Evolutionary conservation across 2,888 invertebrate species (phyloP), one percentile per base, ranked within the genome.

Genomic region (Drosophila birchii): DNA sequence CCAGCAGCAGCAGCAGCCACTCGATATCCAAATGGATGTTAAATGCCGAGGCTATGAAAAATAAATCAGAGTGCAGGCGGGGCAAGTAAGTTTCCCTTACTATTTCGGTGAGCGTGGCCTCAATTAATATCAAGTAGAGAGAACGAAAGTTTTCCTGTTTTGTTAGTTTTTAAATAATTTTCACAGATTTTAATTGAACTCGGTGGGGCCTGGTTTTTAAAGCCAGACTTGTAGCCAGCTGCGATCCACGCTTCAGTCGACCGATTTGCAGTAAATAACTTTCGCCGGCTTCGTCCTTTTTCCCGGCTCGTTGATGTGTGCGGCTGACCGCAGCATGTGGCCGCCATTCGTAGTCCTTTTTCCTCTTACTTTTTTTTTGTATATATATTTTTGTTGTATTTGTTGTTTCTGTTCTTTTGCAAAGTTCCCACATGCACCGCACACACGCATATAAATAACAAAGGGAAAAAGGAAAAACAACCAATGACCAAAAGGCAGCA

Each of bases 261-360:
- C 74, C 87, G 83, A 87, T 79, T 86, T 82, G 80, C 84, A 84
- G 84, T 84, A 84, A 84, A 84, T 84, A 84, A 84, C 86, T 84
- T 84, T 87, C 84, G 78, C 80, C 80, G 78, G 75, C 73, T 80
- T 49, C 75, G 59, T 53, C 44, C 53, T 63, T 60, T 56, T 62
- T 71, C 66, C 78, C 79, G 67, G 78, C 71, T 77, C 73, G 86
- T 84, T 86, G 86, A 86, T 86, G 88, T 81, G 84, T 88, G 82
- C 76, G 86, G 86, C 75, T 82, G 73, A 88, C 86, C 86, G 76
- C 86, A 86, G 79, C 86, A 86, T 86, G 86, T 80, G 80, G 80
- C 83, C 60, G 76, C 54, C 59, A 49, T 56, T 56, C 57, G 29
- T n/a, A 53, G 53, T 47, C 29, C 29, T 47, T 26, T 47, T 34